phyloP scores from a whole-genome alignment of 2,888 invertebrate species.

The Tanytarsus gracilentus region DNA sequence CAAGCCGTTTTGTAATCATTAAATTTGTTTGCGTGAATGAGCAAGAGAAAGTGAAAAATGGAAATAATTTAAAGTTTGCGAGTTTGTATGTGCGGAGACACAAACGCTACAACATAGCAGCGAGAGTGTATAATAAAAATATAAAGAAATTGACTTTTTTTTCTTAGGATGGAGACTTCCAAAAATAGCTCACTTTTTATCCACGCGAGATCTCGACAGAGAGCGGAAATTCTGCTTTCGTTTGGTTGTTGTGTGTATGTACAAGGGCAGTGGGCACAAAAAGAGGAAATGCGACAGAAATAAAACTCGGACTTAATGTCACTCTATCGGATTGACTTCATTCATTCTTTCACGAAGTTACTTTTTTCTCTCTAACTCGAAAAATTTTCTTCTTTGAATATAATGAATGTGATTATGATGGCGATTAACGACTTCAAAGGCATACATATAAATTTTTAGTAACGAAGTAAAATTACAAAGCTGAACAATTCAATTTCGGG shows the following conservation, averaged over 20 bases:
- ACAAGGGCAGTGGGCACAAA: too few species aligned
- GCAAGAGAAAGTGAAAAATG: not conserved
- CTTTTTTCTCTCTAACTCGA: too few species aligned
- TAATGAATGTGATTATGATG: constrained; percentile 15
- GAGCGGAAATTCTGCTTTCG: too few species aligned
- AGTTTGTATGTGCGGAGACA: too few species aligned
- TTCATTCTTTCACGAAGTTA: too few species aligned
- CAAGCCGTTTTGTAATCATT: constrained; percentile 19
- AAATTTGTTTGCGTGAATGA: constrained; percentile 22
- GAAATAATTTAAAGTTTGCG: not conserved
- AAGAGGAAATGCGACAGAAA: not conserved
- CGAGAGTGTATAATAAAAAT: too few species aligned
- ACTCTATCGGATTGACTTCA: too few species aligned
- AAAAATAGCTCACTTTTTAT: too few species aligned
- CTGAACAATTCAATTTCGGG: not conserved
- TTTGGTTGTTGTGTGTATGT: too few species aligned
- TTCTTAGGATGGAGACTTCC: too few species aligned
- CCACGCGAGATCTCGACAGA: not conserved
- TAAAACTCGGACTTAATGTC: not conserved
- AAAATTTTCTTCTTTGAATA: not conserved
- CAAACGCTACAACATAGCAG: too few species aligned
- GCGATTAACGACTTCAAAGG: constrained; percentile 8
- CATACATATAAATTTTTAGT: too few species aligned
- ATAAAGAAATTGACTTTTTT: not conserved
- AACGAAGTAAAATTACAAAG: constrained; percentile 5